Base-by-base conservation (phyloP, 1,140 invertebrate species). In the Tetramorium simillimum region DNA sequence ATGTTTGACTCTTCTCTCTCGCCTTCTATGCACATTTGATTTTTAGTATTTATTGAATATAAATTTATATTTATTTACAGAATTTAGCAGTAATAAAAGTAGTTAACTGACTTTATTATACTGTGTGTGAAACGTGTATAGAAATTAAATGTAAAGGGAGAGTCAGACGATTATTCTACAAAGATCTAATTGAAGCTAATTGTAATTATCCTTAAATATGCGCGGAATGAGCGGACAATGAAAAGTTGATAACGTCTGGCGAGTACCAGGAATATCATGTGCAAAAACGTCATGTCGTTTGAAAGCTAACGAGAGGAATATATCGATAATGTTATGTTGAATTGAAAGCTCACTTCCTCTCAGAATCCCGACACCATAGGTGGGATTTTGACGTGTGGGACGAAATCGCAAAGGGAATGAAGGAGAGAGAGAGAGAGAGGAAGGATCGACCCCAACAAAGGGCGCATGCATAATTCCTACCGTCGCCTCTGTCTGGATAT, bases 401-500 rank as follows among this genome's bases (percentile, higher is more conserved):
- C 33, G 28, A 37, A 40, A 43, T 12, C 16, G 1, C 28, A 12
- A 12, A 33, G 21, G 12, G 6, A 3, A 2, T 7, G 33, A 24
- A 1, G 5, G 37, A 9, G 24, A 18, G 18, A 40, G 37, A 16
- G 10, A 14, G 28, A 51, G 43, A 12, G 62, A 16, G 33, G n/a
- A 21, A 69, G 46, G 18, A 49, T 16, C 12, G 60, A 51, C 9
- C 63, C 65, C 49, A 53, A 78, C 70, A 37, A 85, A 65, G 6
- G 16, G 16, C 21, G 60, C 46, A 40, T 49, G 10, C 40, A 21
- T 60, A 60, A 85, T 75, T 75, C 12, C 18, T 53, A 33, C 53
- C 18, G n/a, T 60, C 53, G 16, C 10, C 73, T 49, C 51, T 69
- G 40, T 40, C 43, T 28, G 78, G 6, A 63, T 75, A 82, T 56